A percentile compares a stretch with the other conserved stretches of the same genome.
phyloP scores from a whole-genome alignment of 2,113 vertebrate species.

The Dunckerocampus dactyliophorus region DNA sequence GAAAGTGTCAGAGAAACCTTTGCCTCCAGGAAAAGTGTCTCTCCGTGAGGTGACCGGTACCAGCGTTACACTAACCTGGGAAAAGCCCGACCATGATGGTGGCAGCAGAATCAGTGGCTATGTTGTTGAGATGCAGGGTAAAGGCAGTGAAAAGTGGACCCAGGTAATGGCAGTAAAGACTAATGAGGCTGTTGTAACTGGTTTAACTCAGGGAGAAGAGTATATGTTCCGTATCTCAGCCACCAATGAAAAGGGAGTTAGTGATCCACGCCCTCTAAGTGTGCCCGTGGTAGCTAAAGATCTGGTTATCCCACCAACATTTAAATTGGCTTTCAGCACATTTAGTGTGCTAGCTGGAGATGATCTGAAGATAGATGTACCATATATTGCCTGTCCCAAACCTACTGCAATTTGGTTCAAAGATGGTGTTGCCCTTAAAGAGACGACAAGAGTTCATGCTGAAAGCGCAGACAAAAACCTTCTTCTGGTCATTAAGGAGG shows the following conservation, averaged over 20 bases:
- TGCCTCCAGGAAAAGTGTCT: constrained; percentile 95
- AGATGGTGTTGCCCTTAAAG: constrained; percentile 81
- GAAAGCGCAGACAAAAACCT: constrained; percentile 82
- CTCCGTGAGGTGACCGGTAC: constrained; percentile 86
- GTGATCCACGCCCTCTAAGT: constrained; percentile 88
- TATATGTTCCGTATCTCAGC: constrained; percentile 93
- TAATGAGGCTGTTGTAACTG: constrained; percentile 82
- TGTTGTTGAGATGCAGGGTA: constrained; percentile 94
- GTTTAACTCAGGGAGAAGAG: constrained; percentile 92
- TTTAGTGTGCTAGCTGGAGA: constrained; percentile 93
- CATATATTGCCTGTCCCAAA: constrained; percentile 86
- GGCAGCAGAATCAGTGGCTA: constrained; percentile 95
- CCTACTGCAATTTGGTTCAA: constrained; percentile 86
- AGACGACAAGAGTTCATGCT: constrained; percentile 93
- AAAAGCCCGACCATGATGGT: constrained; percentile 97
- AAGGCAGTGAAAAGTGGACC: constrained; percentile 93
- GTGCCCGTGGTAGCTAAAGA: constrained; percentile 93
- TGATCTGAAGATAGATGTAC: constrained; percentile 92
- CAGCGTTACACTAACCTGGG: constrained; percentile 89
- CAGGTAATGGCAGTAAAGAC: constrained; percentile 90
- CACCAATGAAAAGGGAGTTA: constrained; percentile 93
- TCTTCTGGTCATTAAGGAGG: constrained; percentile 87
- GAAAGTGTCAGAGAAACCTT: constrained; percentile 92
- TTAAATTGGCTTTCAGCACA: constrained; percentile 87
- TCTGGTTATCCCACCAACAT: constrained; percentile 86